A percentile compares a stretch with the other conserved stretches of the same genome.
phyloP scores from a whole-genome alignment of 2,888 invertebrate species.

The Seira musarum region DNA sequence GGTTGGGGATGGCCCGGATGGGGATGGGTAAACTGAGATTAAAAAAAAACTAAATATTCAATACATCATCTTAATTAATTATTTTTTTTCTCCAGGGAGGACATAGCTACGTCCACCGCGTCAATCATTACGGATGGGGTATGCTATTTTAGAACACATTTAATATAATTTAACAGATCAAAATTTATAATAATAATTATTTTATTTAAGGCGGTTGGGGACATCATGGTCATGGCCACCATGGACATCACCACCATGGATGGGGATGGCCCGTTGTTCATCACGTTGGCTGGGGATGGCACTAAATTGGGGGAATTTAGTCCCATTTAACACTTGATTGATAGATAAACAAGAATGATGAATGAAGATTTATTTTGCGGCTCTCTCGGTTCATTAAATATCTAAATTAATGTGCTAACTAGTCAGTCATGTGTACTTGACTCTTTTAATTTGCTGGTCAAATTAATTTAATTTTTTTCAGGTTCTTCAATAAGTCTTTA shows the following conservation, averaged over 20 bases:
- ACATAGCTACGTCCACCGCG: constrained; percentile 25
- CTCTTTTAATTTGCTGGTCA: constrained; percentile 22
- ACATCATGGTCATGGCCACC: too few relatives aligned
- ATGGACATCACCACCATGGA: background rate
- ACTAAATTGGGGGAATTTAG: background rate
- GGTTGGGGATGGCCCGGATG: constrained; percentile 45
- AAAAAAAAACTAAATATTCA: background rate
- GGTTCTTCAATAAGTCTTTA: too few relatives aligned
- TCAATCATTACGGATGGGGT: constrained; percentile 43
- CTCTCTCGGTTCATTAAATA: too few relatives aligned
- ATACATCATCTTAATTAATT: background rate
- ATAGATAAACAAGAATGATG: too few relatives aligned
- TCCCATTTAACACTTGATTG: too few relatives aligned
- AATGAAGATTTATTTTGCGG: too few relatives aligned
- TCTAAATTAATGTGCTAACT: too few relatives aligned
- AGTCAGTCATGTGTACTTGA: too few relatives aligned
- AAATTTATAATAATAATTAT: too few relatives aligned
- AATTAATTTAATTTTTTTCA: background rate
- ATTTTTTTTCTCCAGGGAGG: constrained; percentile 14
- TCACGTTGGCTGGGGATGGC: constrained; percentile 19
- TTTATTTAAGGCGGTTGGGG: too few relatives aligned
- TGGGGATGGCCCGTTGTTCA: constrained; percentile 15
- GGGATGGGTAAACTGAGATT: constrained; percentile 22
- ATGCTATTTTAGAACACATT: background rate
- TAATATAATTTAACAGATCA: too few relatives aligned